Conservation (phyloP, 1,140 invertebrate genomes). For the Mya arenaria region DNA sequence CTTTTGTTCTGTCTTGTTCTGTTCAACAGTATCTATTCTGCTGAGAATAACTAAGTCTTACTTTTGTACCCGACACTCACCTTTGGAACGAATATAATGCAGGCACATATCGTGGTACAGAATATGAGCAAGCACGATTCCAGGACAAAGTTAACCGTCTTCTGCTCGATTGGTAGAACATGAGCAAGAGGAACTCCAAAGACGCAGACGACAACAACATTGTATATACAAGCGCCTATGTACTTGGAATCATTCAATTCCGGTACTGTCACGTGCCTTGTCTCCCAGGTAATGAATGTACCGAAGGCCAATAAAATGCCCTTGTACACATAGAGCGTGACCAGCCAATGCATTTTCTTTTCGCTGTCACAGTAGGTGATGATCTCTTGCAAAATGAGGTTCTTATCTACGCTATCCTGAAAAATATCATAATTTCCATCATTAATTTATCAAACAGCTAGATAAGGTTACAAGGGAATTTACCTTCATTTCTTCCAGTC, state of each 20-base stretch:
- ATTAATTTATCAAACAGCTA: too few relatives aligned
- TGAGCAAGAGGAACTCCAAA: constrained; percentile 93
- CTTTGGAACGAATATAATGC: constrained; percentile 69
- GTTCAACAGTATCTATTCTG: too few relatives aligned
- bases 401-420: constrained; percentile 28
- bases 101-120: constrained; percentile 60
- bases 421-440: background rate
- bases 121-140: constrained; percentile 54
- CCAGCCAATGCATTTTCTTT: constrained; percentile 52
- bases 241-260: constrained; percentile 70
- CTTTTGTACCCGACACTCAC: constrained; percentile 25
- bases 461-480: too few relatives aligned
- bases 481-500: too few relatives aligned
- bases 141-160: constrained; percentile 58
- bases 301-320: constrained; percentile 68
- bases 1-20: too few relatives aligned
- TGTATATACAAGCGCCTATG: constrained; percentile 93
- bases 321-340: constrained; percentile 58
- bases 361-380: constrained; percentile 37
- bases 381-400: constrained; percentile 1
- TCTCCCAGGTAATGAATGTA: constrained; percentile 69
- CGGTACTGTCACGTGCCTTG: constrained; percentile 61
- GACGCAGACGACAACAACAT: constrained; percentile 98
- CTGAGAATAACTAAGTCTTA: too few relatives aligned
- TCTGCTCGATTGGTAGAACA: constrained; percentile 85